Evolutionary conservation across 1,140 invertebrate species (phyloP), one percentile per base, ranked within the genome.

Genomic region (Drosophila takahashii): DNA sequence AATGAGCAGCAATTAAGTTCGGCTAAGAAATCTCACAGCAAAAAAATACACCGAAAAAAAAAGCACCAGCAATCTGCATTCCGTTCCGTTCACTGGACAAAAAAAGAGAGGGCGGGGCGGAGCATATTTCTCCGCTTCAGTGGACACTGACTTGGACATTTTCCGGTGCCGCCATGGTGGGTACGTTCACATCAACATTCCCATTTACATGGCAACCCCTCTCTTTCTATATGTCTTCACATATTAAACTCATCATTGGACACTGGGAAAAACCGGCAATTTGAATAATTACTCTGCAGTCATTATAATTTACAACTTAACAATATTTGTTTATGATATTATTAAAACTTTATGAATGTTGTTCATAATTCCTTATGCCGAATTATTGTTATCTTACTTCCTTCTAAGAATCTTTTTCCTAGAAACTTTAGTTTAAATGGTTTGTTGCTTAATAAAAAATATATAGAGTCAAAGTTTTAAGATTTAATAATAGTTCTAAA

Each of bases 111-210:
- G 22, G 22, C 16, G 37, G 45, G 41, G 34, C 27, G 52, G 39
- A 36, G 50, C 47, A 69, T 59, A 45, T 70, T 57, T 61, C 65
- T 74, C 47, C 50, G 83, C 79, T 72, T 79, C 70, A 86, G 75
- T 86, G 83, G 84, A 86, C 81, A 87, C 79, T 53, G 64, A 75
- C 81, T 81, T 86, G 81, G 81, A 85, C 81, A 65, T 75, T 77
- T 69, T 79, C 53, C 72, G 67, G 79, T 73, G 79, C 44, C 72
- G 22, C 39, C 36, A 29, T 70, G 64, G 66, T 29, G 51, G 51
- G 51, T 70, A 70, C 59, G 36, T 67, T 67, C 72, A 56, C 71
- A 81, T 77, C 34, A 44, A 60, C 76, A 60, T 62, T 67, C 39
- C 58, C 59, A 70, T 75, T 81, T 71, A 52, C 72, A 77, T 73